Conservation (phyloP, 1,140 invertebrate genomes). For the Brachionus asplanchnoidis region DNA sequence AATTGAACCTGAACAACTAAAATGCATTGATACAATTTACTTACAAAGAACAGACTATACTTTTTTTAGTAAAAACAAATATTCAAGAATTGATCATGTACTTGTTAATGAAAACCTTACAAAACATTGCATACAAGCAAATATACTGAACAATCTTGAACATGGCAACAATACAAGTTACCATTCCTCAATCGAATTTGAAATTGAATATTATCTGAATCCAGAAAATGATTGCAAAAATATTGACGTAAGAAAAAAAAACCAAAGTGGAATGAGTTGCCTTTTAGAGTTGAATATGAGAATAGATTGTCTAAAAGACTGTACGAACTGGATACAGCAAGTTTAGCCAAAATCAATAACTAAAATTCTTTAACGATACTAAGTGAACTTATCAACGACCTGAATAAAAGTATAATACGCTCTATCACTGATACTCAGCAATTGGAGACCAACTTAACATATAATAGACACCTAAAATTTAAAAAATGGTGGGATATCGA, state of each 20-base stretch:
- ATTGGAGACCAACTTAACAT: too few relatives aligned
- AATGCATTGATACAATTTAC: background rate
- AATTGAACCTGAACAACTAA: background rate
- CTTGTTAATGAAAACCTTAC: background rate
- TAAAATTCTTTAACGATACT: background rate
- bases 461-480: too few relatives aligned
- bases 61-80: background rate
- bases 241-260: background rate
- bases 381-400: background rate
- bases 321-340: background rate
- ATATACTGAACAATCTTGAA: background rate
- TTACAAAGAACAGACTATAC: background rate
- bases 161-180: background rate
- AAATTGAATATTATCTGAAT: background rate
- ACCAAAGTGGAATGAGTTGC: background rate
- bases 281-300: background rate
- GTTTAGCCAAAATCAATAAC: background rate
- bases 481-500: too few relatives aligned
- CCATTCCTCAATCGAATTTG: background rate
- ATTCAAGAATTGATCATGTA: background rate
- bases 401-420: too few relatives aligned
- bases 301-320: background rate
- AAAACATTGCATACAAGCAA: background rate
- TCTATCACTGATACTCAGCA: too few relatives aligned
- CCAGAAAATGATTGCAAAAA: background rate